A percentile compares a stretch with the other conserved stretches of the same genome.
These are phyloP conservation scores for Andrena flavipes DNA, from an alignment of 2,888 invertebrate species.

Conservation along the genomic window DNA sequence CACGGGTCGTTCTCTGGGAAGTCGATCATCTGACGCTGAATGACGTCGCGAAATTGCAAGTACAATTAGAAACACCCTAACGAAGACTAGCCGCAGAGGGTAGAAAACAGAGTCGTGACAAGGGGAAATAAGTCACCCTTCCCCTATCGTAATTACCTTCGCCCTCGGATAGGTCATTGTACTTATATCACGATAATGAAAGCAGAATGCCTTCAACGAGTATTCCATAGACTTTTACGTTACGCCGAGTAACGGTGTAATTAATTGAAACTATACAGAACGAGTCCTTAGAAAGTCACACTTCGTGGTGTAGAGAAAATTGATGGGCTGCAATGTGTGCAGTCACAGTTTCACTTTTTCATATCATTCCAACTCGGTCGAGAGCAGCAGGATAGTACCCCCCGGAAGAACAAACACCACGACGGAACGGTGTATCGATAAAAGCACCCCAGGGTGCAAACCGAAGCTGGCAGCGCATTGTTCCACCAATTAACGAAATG, in stretches of 20 bases:
- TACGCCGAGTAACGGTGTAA: background rate
- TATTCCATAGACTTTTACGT: conserved; percentile 1
- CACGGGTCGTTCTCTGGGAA: background rate
- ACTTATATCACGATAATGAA: conserved; percentile 18
- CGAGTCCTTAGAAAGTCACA: background rate
- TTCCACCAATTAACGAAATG: conserved; percentile 42
- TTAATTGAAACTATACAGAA: background rate
- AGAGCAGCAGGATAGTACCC: background rate
- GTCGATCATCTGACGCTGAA: conserved; percentile 13
- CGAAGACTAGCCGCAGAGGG: background rate
- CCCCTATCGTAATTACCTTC: conserved; percentile 42
- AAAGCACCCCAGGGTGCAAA: background rate
- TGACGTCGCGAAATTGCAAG: conserved; percentile 32
- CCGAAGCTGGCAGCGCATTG: background rate
- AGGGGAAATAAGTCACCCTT: conserved; percentile 40
- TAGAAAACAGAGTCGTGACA: conserved; percentile 34
- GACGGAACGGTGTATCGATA: background rate
- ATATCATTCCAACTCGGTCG: background rate
- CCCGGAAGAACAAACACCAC: background rate
- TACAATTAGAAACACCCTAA: conserved; percentile 33
- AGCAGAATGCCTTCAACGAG: background rate
- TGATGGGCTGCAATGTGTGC: background rate
- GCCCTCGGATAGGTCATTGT: background rate
- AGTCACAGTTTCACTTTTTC: background rate
- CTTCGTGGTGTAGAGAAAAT: too few relatives aligned